A percentile compares a stretch with the other conserved stretches of the same genome.
Conservation (phyloP, 2,797 vertebrate genomes). For the Muscicapa striata region DNA sequence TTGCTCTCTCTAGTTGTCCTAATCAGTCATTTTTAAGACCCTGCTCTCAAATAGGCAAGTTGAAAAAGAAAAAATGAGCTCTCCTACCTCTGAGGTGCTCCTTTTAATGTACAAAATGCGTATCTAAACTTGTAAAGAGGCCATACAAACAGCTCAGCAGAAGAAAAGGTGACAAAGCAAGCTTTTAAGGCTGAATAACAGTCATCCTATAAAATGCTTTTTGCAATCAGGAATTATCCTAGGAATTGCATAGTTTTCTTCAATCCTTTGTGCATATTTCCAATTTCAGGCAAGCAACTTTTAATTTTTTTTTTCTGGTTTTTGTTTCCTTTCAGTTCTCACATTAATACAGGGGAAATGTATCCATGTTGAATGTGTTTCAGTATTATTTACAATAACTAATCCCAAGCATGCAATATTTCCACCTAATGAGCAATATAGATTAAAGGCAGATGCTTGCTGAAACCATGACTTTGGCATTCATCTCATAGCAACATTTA, state of each 20-base stretch:
- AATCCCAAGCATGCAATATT: neutral
- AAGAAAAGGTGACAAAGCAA: neutral
- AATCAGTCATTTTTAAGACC: neutral
- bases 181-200: neutral
- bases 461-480: neutral
- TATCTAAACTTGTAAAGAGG: neutral
- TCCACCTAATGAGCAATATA: neutral
- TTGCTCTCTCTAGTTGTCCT: neutral
- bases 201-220: neutral
- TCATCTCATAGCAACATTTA: neutral
- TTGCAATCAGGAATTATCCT: neutral
- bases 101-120: neutral
- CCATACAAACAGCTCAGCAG: neutral
- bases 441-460: constrained; percentile 21
- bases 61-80: neutral
- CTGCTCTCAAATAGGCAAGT: neutral
- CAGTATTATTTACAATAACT: constrained; percentile 18
- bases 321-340: neutral
- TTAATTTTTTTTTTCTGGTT: neutral
- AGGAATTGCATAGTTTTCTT: neutral
- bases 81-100: neutral
- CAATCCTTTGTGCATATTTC: neutral
- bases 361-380: neutral
- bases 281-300: neutral
- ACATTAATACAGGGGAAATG: neutral